Percentiles rank a stretch among this genome's conserved stretches.
phyloP scores from a whole-genome alignment of 2,888 invertebrate genomes.

The Doris montereyensis region DNA sequence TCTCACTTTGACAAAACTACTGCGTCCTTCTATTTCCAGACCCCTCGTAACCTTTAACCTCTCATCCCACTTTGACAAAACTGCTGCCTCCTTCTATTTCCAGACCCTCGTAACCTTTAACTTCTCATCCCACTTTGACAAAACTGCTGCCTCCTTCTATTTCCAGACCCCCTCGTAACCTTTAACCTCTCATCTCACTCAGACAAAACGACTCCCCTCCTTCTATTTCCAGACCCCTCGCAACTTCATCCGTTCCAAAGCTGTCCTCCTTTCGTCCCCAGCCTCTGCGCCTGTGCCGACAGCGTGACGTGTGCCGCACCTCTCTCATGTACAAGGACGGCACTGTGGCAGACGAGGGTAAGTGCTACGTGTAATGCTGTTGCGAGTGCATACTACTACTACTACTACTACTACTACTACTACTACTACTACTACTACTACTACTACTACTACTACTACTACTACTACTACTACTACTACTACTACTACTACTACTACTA shows the following conservation, averaged over 20 bases:
- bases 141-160: too few relatives aligned
- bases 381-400: not conserved
- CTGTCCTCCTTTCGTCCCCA: not conserved
- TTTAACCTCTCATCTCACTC: too few relatives aligned
- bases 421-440: not conserved
- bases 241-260: not conserved
- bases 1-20: too few relatives aligned
- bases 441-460: not conserved
- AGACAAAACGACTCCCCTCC: too few relatives aligned
- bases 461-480: not conserved
- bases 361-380: not conserved
- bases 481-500: not conserved
- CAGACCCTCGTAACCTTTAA: too few relatives aligned
- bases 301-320: constrained; percentile 47
- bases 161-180: too few relatives aligned
- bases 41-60: too few relatives aligned
- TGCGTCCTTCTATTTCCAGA: too few relatives aligned
- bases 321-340: constrained; percentile 47
- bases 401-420: not conserved
- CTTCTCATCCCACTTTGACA: too few relatives aligned
- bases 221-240: not conserved
- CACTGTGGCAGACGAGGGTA: constrained; percentile 46
- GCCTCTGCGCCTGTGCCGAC: constrained; percentile 35
- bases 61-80: too few relatives aligned
- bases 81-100: too few relatives aligned